These are phyloP conservation scores for Tanytarsus gracilentus DNA, from an alignment of 2,888 invertebrate genomes.

Conservation along the genomic window DNA sequence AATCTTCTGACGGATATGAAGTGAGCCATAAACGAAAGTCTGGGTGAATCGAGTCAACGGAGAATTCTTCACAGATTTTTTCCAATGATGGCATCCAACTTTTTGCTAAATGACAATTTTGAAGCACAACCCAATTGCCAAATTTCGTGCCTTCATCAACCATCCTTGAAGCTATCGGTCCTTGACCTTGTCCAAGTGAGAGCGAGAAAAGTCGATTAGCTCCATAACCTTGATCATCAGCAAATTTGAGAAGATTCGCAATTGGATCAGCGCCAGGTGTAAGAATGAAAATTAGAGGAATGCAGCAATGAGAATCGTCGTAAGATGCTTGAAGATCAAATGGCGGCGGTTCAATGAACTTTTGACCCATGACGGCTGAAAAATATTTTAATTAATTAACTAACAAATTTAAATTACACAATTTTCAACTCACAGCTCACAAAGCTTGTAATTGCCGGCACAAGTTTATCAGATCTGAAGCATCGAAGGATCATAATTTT, in stretches of 20 bases:
- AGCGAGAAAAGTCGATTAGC: slow-evolving; percentile 66
- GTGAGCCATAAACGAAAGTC: slow-evolving; percentile 93
- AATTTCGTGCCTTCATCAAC: slow-evolving; percentile 74
- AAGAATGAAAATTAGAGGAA: slow-evolving; percentile 84
- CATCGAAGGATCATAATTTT: slow-evolving; percentile 70
- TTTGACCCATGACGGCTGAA: slow-evolving; percentile 54
- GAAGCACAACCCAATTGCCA: slow-evolving; percentile 89
- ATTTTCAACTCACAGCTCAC: slow-evolving; percentile 52
- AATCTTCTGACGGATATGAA: slow-evolving; percentile 83
- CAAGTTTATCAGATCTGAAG: slow-evolving; percentile 79
- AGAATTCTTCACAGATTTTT: slow-evolving; percentile 76
- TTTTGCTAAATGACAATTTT: slow-evolving; percentile 92
- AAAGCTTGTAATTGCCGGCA: slow-evolving; percentile 64
- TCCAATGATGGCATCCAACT: slow-evolving; percentile 92
- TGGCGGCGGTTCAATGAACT: slow-evolving; percentile 81
- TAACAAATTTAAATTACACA: no score
- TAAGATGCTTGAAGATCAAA: slow-evolving; percentile 80
- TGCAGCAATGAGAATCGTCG: slow-evolving; percentile 72
- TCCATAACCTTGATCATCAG: slow-evolving; percentile 83
- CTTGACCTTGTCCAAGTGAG: slow-evolving; percentile 75
- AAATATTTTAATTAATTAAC: not conserved
- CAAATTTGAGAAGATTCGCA: slow-evolving; percentile 78
- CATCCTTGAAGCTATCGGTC: slow-evolving; percentile 75
- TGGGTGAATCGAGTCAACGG: slow-evolving; percentile 72
- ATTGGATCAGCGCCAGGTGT: slow-evolving; percentile 93